Evolutionary conservation across 2,888 invertebrate species (phyloP), one percentile per base, ranked within the genome.

Genomic region (Axea sp.): DNA sequence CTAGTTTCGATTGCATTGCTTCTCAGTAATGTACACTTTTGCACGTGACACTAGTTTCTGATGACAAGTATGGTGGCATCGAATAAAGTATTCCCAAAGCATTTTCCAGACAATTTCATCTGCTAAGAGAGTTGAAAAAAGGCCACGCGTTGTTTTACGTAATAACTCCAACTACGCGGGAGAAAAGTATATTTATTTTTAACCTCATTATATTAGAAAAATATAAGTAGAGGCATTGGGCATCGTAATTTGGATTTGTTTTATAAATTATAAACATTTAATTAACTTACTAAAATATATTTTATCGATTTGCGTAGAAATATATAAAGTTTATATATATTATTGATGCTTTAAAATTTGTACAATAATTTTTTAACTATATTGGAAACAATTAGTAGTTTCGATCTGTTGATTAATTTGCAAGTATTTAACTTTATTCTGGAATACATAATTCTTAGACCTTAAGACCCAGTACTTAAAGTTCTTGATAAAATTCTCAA

Each of bases 1-100:
- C 60, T 60, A 65, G 65, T 74, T 74, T 68, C 74, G 69, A 74
- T 69, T 69, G 59, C 64, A 74, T 74, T 64, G 74, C 64, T 43
- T 62, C 68, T 62, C 65, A 60, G 65, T 74, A 69, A 74, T 69
- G 69, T 43, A 59, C 69, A 65, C 65, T 74, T 69, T 69, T 59
- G 69, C 69, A 74, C 74, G 74, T 74, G 65, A 74, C 74, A 47
- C 55, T 26, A 8, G 55, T 59, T 60, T 65, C 59, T 65, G 47
- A 74, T 65, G 60, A 74, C 68, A 53, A 64, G 62, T 43, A 64
- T 39, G 35, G 33, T 47, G 30, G 31, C 22, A 11, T 37, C 49
- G 26, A 60, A 65, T 67, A 67, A 67, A 65, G 49, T 69, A 69
- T 69, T 74, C 74, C 59, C 31, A 69, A 43, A 51, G 65, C 47